Evolutionary conservation across 1,140 invertebrate species (phyloP), one percentile per base, ranked within the genome.

Genomic region (Drosophila bipectinata): DNA sequence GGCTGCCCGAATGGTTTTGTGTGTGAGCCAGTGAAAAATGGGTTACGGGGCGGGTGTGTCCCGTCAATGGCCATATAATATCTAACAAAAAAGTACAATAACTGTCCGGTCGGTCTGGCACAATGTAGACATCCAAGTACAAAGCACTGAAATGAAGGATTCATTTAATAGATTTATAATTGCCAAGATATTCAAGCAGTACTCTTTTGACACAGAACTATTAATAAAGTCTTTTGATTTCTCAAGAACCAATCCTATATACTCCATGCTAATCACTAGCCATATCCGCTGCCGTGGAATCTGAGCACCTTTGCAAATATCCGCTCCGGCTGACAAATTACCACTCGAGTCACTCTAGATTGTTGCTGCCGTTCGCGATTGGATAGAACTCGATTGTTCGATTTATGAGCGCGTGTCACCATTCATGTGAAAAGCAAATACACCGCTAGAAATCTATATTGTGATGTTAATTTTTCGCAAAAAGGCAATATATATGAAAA

Each of bases 401-500:
- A 76, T 75, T 63, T 79, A 78, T 71, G 62, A 64, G 44, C 59
- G 12, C 54, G 51, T 57, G 41, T 45, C 15, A 32, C 37, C 51
- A 39, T 37, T 26, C 15, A 18, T 45, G 39, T 41, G 39, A 41
- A 14, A 14, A 14, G 45, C 59, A 63, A 34, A 59, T 55, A 60
- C 68, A 74, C 82, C 77, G 73, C 28, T 48, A 53, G 18, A 76
- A 61, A 59, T 14, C 63, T 52, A 55, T 37, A 26, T 62, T 26
- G 41, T 39, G 39, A 71, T 81, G 82, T 52, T 87, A 85, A 78
- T 75, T 85, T 85, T 15, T 52, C 57, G 47, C 72, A 55, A 55
- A 41, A 63, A 0, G 15, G 15, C n/a, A 63, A 49, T 39, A 81
- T 78, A 85, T 81, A 87, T 78, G 66, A 74, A 87, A 71, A 77